Percentiles rank a stretch among this genome's conserved stretches.
Conservation (phyloP, 1,140 invertebrate genomes). For the Anagrus nilaparvatae region DNA sequence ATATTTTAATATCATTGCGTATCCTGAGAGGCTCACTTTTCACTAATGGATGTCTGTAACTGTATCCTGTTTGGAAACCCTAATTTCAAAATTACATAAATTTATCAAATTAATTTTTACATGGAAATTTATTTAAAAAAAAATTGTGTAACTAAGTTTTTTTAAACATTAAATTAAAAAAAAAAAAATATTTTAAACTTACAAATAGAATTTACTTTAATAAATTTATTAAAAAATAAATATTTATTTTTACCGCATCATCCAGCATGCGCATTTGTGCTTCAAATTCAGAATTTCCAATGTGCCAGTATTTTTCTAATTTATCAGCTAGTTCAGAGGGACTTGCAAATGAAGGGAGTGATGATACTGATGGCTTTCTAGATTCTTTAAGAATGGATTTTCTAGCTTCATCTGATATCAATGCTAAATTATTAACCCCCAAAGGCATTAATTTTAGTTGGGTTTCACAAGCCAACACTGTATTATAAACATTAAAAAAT, state of each 20-base stretch:
- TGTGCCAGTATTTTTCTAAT: slow-evolving; percentile 68
- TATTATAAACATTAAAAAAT: slow-evolving; percentile 78
- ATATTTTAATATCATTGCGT: slow-evolving; percentile 91
- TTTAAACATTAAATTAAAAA: no score
- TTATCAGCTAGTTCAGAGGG: slow-evolving; percentile 46
- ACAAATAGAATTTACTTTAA: no score
- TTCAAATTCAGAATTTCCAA: slow-evolving; percentile 95
- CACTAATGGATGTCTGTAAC: slow-evolving; percentile 89
- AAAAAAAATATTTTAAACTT: no score
- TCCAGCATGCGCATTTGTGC: slow-evolving; percentile 97
- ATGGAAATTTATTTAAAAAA: no score
- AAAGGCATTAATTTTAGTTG: slow-evolving; percentile 72
- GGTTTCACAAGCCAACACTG: slow-evolving; percentile 79
- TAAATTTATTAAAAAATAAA: no score
- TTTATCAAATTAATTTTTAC: neutral
- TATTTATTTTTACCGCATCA: slow-evolving; percentile 65
- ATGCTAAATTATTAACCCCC: slow-evolving; percentile 74
- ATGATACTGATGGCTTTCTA: slow-evolving; percentile 52
- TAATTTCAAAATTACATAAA: slow-evolving; percentile 26
- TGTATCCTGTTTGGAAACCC: slow-evolving; percentile 95
- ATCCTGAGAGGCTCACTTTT: slow-evolving; percentile 77
- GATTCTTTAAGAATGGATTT: slow-evolving; percentile 68
- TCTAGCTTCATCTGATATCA: slow-evolving; percentile 69
- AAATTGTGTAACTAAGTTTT: no score
- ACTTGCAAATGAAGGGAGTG: slow-evolving; percentile 25